Percentiles rank a stretch among this genome's conserved stretches.
These are phyloP conservation scores for Leptarthrus brevirostris DNA, from an alignment of 2,888 invertebrate genomes.

Conservation along the genomic window DNA sequence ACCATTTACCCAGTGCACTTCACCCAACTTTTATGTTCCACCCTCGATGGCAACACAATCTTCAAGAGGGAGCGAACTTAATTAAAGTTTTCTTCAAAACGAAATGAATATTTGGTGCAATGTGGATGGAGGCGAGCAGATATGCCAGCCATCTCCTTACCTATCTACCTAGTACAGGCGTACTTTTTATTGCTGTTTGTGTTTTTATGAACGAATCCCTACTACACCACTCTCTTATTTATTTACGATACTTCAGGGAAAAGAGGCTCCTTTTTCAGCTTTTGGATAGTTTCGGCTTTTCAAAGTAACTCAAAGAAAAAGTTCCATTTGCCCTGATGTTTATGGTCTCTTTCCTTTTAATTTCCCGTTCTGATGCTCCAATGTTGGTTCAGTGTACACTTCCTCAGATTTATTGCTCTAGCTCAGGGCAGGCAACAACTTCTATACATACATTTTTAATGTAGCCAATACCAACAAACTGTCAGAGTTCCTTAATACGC, in stretches of 20 bases:
- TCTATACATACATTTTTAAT: too few species aligned
- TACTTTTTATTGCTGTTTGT: slow-evolving; percentile 15
- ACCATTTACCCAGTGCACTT: slow-evolving; percentile 11
- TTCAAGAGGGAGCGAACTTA: slow-evolving; percentile 12
- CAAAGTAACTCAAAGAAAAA: slow-evolving; percentile 15
- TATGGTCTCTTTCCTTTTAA: slow-evolving; percentile 29
- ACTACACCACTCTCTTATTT: slow-evolving; percentile 22
- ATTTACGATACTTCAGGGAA: slow-evolving; percentile 29
- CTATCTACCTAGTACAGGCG: background rate
- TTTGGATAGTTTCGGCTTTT: background rate
- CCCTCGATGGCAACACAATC: slow-evolving; percentile 8
- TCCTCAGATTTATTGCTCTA: slow-evolving; percentile 23
- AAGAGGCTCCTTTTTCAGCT: slow-evolving; percentile 19
- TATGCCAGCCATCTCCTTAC: background rate
- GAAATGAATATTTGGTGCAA: slow-evolving; percentile 36
- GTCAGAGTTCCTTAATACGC: too few species aligned
- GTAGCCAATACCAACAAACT: too few species aligned
- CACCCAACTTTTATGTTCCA: slow-evolving; percentile 21
- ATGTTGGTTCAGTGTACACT: background rate
- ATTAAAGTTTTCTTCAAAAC: slow-evolving; percentile 39
- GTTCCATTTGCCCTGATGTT: slow-evolving; percentile 21
- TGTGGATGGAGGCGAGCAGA: background rate
- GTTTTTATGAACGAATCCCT: slow-evolving; percentile 13
- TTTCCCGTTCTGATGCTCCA: slow-evolving; percentile 19
- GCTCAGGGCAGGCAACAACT: background rate